Base-by-base conservation (phyloP, 2,113 vertebrate genomes). In the Crotalus helleri region DNA sequence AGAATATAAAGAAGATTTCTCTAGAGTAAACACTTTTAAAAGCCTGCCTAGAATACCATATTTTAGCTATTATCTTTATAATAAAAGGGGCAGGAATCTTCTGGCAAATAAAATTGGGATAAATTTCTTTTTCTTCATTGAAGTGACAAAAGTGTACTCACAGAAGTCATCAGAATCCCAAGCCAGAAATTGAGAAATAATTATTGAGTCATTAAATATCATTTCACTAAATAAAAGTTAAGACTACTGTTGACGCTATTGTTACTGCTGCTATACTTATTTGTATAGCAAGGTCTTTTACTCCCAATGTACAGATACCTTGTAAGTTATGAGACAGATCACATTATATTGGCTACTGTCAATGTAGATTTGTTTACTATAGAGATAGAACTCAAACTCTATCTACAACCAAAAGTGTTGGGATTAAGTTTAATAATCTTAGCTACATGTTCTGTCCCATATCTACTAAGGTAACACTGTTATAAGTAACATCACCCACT, bases 1-100 rank as follows among this genome's bases (percentile, higher is more conserved):
- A 29, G 87, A 94, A 87, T 95, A 64, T 44, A 94, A 96, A 93
- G 3, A 3, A 95, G 4, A n/a, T 92, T 94, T 58, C 91, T 93
- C n/a, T 92, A 49, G 7, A 94, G 44, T 7, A 93, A 93, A 74
- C 5, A n/a, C 1, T 0, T 87, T 49, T 0, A 88, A 92, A 46
- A 93, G 24, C 88, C 58, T 92, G 87, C 90, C 86, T 91, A n/a
- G 55, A 81, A 11, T 92, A 58, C 19, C 89, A 90, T 54, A 58
- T 94, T 85, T 26, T 94, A 92, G 90, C 2, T 86, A 5, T 44
- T 0, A 74, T 49, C 90, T 92, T 95, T 10, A 49, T 0, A 95
- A 53, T 44, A 61, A 89, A 88, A 44, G 89, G 92, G 92, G 87
- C 0, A 91, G 0, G 58, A 49, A 58, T 91, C 29, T 19, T 12